These are phyloP conservation scores for Iguana delicatissima DNA, from an alignment of 2,797 vertebrate species.

Conservation along the genomic window DNA sequence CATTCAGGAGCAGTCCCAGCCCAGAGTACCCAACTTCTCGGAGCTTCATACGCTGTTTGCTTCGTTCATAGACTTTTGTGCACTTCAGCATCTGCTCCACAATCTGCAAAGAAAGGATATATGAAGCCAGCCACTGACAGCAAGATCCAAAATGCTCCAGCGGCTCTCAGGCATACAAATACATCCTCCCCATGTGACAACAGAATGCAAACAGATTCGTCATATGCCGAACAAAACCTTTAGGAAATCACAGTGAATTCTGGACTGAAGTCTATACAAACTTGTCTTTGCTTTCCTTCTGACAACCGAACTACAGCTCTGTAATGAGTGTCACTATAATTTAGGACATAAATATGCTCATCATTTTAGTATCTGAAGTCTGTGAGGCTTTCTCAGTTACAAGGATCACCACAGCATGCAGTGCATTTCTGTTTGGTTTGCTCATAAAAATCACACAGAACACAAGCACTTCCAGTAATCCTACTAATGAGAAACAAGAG, in stretches of 20 bases:
- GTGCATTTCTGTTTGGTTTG: background rate
- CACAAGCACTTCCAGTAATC: no score
- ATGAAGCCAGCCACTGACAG: background rate
- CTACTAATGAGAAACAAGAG: background rate
- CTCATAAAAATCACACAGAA: background rate
- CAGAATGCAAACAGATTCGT: background rate
- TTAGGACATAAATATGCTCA: background rate
- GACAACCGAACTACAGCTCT: background rate
- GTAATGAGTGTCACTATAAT: background rate
- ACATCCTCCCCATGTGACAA: background rate
- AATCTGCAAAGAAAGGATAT: slow-evolving; percentile 78
- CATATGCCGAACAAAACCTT: background rate
- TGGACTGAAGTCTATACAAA: no score
- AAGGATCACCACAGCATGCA: background rate
- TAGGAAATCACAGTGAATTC: no score
- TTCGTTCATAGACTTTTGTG: slow-evolving; percentile 95
- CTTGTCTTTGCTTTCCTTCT: background rate
- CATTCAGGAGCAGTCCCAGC: slow-evolving; percentile 91
- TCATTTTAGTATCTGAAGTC: background rate
- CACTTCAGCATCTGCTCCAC: slow-evolving; percentile 96
- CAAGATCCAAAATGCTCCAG: background rate
- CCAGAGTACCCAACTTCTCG: slow-evolving; percentile 94
- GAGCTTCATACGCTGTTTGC: slow-evolving; percentile 92
- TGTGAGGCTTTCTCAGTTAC: background rate
- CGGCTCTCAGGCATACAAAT: background rate